These are phyloP conservation scores for Pollicipes pollicipes DNA, from an alignment of 1,140 invertebrate genomes.

Conservation along the genomic window DNA sequence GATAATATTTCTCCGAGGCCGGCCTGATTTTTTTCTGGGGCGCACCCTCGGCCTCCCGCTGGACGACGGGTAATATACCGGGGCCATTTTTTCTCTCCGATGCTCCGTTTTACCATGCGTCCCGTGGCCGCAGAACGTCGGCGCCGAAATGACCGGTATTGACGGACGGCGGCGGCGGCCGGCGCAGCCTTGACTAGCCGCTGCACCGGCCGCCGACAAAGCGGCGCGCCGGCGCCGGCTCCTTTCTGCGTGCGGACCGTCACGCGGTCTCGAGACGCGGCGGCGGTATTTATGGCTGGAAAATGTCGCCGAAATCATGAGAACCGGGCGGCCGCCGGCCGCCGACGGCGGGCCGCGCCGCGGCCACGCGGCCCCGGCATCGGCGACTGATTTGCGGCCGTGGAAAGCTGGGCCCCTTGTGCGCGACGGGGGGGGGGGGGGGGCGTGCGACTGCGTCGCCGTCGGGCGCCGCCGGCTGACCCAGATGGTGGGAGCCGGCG, in stretches of 20 bases:
- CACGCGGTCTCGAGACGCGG: not conserved
- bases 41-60: not conserved
- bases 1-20: not conserved
- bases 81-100: not conserved
- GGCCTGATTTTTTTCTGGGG: not conserved
- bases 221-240: too few species aligned
- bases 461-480: too few species aligned
- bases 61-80: not conserved
- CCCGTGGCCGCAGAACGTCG: not conserved
- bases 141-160: not conserved
- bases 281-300: not conserved
- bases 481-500: not conserved
- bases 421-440: too few species aligned
- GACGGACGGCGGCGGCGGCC: not conserved
- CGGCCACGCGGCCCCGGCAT: too few species aligned
- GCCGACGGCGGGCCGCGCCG: too few species aligned
- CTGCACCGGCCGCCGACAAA: not conserved
- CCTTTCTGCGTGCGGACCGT: too few species aligned
- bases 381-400: too few species aligned
- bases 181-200: not conserved
- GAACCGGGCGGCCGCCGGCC: not conserved
- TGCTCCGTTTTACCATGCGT: not conserved
- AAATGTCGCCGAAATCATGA: conserved; percentile 1
- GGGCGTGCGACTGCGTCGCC: not conserved
- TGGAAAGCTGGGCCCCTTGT: too few species aligned